These are phyloP conservation scores for Malurus alboscapulatus DNA, from an alignment of 2,113 vertebrate genomes.

Conservation along the genomic window DNA sequence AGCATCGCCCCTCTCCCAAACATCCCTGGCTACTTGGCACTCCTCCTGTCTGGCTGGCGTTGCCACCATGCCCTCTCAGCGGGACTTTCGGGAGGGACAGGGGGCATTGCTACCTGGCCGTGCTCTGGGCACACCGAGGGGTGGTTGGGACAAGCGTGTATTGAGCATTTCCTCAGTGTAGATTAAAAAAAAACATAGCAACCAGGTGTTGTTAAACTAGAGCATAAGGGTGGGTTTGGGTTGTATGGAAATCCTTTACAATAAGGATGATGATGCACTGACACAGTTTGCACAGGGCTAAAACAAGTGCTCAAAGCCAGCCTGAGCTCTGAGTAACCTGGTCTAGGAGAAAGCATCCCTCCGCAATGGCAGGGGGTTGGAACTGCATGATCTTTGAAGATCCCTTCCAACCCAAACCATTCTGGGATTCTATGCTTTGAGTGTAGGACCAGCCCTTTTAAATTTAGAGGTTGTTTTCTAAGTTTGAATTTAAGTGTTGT, in stretches of 20 bases:
- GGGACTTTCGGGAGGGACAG: background rate
- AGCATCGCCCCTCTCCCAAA: background rate
- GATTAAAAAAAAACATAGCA: background rate
- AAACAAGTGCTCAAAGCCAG: too few species aligned
- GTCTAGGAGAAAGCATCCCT: background rate
- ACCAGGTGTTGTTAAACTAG: fast-evolving
- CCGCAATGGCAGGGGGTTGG: fast-evolving
- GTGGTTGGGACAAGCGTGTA: fast-evolving
- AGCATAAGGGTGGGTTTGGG: fast-evolving
- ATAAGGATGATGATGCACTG: fast-evolving
- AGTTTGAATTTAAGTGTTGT: background rate
- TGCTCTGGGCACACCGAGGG: fast-evolving
- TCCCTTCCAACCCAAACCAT: fast-evolving
- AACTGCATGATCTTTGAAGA: background rate
- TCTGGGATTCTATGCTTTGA: background rate
- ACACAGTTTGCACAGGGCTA: background rate
- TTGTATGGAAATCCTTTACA: fast-evolving
- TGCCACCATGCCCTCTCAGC: background rate
- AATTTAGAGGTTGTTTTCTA: background rate
- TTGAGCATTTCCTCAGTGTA: fast-evolving
- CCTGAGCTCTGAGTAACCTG: background rate
- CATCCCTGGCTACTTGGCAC: fast-evolving
- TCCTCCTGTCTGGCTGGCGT: background rate
- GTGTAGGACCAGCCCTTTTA: background rate
- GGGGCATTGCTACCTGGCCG: background rate